Conservation (phyloP, 2,888 invertebrate species). For the Steinernema scapterisci region DNA sequence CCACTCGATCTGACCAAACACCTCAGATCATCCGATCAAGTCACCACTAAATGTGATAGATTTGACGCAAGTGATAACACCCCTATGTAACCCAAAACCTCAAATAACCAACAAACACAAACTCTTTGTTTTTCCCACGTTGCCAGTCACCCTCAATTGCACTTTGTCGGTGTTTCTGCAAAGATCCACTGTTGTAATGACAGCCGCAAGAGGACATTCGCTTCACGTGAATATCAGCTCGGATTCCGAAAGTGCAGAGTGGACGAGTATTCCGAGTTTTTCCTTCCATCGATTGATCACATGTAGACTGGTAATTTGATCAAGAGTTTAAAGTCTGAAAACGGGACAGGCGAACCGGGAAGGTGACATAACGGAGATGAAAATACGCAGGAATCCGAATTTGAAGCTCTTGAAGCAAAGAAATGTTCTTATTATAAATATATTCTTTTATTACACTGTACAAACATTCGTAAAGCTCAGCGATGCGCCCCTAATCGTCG, state of each 20-base stretch:
- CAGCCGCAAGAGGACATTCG: neutral
- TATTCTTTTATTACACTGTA: neutral
- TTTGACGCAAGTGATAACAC: neutral
- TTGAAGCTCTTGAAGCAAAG: neutral
- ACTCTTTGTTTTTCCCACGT: neutral
- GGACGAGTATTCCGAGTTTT: too few species aligned
- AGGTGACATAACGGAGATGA: too few species aligned
- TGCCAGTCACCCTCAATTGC: neutral
- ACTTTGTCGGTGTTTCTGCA: neutral
- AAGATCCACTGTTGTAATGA: too few species aligned
- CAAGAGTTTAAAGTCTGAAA: too few species aligned
- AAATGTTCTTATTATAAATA: too few species aligned
- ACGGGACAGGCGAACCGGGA: too few species aligned
- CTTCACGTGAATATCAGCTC: conserved; percentile 1
- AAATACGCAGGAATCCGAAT: too few species aligned
- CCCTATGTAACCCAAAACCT: neutral
- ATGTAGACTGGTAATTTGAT: too few species aligned
- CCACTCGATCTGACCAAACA: neutral
- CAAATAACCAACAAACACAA: neutral
- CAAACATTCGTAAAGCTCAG: conserved; percentile 12
- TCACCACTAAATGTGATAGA: neutral
- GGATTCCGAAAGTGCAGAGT: neutral
- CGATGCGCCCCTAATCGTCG: neutral
- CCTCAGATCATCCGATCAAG: neutral
- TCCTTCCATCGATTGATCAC: too few species aligned